Evolutionary conservation across 2,113 vertebrate species (phyloP).

Genomic region (Aegotheles bennettii): DNA sequence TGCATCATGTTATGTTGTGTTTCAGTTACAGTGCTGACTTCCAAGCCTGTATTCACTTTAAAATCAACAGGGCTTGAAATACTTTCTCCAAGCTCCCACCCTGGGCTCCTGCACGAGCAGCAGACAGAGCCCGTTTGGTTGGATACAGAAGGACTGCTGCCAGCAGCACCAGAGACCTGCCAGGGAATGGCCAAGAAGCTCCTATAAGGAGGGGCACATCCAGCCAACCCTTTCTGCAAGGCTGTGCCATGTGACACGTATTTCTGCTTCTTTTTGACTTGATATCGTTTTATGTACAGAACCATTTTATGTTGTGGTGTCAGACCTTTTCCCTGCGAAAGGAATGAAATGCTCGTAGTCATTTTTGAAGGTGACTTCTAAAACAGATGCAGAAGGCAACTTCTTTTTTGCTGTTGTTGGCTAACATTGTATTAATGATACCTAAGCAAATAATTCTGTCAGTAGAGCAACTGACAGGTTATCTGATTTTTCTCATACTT

Average conservation of each 20-base stretch:
- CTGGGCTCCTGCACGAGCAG: background rate
- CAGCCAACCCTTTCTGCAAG: background rate
- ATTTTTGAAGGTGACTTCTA: background rate
- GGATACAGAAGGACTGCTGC: accelerated
- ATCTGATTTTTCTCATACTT: background rate
- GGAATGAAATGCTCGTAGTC: background rate
- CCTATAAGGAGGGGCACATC: background rate
- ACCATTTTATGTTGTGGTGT: background rate
- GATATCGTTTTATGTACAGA: background rate
- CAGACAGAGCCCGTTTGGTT: background rate
- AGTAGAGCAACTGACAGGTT: background rate
- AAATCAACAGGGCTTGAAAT: background rate
- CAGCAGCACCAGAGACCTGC: background rate
- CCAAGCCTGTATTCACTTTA: background rate
- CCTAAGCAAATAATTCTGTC: background rate
- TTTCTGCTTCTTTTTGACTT: background rate
- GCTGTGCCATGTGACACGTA: background rate
- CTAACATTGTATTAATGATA: background rate
- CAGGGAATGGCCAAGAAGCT: background rate
- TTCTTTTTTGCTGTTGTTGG: background rate
- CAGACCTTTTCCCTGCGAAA: background rate
- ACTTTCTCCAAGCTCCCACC: background rate
- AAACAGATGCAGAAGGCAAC: background rate
- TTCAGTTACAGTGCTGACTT: background rate
- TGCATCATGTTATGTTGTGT: accelerated